Evolutionary conservation across 2,797 vertebrate genomes (phyloP).

Genomic region (Atherinosoma microstoma): DNA sequence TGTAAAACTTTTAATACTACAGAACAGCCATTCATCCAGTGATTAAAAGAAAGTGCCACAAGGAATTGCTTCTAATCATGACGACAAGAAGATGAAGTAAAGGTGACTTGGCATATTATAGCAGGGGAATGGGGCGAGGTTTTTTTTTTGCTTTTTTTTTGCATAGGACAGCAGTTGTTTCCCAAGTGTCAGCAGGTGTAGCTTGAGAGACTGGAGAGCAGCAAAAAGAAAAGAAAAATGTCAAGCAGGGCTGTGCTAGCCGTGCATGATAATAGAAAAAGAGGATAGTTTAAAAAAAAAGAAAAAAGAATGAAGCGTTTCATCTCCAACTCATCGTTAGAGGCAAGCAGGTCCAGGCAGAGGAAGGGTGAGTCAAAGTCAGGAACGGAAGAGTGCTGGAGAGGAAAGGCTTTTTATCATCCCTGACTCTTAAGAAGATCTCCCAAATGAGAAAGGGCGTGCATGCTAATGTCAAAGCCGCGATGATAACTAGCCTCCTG

Average conservation of each 20-base stretch:
- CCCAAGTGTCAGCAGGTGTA: conserved; percentile 75
- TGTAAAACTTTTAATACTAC: conserved; percentile 54
- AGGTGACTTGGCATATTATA: conserved; percentile 66
- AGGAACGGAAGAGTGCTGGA: conserved; percentile 67
- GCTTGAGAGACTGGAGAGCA: conserved; percentile 56
- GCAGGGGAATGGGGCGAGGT: conserved; percentile 34
- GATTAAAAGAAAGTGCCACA: conserved; percentile 57
- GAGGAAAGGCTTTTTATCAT: conserved; percentile 81
- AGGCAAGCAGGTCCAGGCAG: conserved; percentile 71
- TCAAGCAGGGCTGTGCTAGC: conserved; percentile 66
- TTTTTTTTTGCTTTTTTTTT: conserved; percentile 48
- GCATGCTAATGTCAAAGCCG: conserved; percentile 80
- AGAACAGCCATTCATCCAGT: conserved; percentile 53
- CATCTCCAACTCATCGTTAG: conserved; percentile 75
- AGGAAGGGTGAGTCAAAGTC: conserved; percentile 82
- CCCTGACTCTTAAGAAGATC: conserved; percentile 81
- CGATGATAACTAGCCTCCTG: conserved; percentile 78
- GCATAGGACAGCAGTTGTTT: conserved; percentile 75
- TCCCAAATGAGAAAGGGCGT: conserved; percentile 78
- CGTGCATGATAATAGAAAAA: conserved; percentile 75
- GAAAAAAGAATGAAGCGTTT: conserved; percentile 72
- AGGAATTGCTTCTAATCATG: conserved; percentile 52
- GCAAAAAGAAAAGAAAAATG: conserved; percentile 73
- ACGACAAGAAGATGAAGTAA: conserved; percentile 42
- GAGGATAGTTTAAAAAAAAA: conserved; percentile 29